Evolutionary conservation across 2,113 vertebrate species (phyloP), one percentile per base, ranked within the genome.

Genomic region (Microcebus jonahi): DNA sequence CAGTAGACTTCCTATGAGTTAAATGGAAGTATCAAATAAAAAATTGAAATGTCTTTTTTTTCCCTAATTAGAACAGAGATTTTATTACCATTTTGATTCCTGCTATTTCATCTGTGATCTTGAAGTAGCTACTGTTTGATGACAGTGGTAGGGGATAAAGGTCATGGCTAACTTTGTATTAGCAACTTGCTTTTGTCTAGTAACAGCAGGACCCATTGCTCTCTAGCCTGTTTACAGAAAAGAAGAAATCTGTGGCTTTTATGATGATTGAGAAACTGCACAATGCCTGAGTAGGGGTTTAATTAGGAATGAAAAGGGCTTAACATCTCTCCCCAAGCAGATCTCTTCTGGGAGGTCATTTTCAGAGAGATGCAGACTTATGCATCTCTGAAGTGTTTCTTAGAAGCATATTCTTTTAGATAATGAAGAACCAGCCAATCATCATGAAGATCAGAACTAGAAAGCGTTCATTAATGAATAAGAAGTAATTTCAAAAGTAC

Each of bases 221-320:
- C 82, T 88, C 67, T 45, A 8, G 9, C 61, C 75, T 86, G 34
- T 92, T 94, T 93, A 91, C 94, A 89, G 85, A 94, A 97, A 92
- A 89, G 20, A 88, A 88, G 59, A 96, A 96, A 93, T 86, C 11
- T 67, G 8, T 75, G 67, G 10, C 57, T 77, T 92, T 92, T 73
- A 50, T 91, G 84, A 91, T 94, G 93, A 92, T 76, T 90, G 76
- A 95, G n/a, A 92, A 95, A 94, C 13, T 73, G 34, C 75, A 34
- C 9, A 82, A 92, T n/a, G 29, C 15, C 39, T 50, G 50, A 5
- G 31, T 81, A 48, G 17, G 42, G 50, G 39, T 65, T 92, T 95
- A 97, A 96, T 96, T 95, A 90, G 61, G 34, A 88, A 94, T 73
- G 6, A 94, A 90, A 89, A 97, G 4, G 27, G 23, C 25, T 92